These are phyloP conservation scores for Stenchaetothrips biformis DNA, from an alignment of 2,888 invertebrate genomes.

Conservation along the genomic window DNA sequence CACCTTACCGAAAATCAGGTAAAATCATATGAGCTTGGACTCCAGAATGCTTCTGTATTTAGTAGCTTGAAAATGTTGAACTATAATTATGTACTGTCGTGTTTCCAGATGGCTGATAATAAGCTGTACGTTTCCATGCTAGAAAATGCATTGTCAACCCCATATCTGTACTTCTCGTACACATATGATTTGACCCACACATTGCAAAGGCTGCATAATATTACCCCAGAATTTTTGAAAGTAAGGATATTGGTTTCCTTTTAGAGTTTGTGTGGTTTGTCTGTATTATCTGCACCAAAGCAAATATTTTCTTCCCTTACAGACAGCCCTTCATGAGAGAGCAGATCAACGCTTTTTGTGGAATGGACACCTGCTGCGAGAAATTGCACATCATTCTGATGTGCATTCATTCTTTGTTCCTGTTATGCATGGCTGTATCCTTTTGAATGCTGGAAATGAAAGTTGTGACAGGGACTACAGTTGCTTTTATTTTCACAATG, in stretches of 20 bases:
- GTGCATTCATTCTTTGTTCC: slow-evolving; percentile 79
- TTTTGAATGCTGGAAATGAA: slow-evolving; percentile 41
- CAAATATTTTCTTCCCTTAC: slow-evolving; percentile 39
- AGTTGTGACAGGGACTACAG: not conserved
- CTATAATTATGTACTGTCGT: no score
- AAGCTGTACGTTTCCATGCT: slow-evolving; percentile 79
- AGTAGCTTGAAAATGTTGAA: slow-evolving; percentile 18
- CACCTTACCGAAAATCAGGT: slow-evolving; percentile 80
- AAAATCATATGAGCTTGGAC: slow-evolving; percentile 31
- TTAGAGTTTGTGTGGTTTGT: not conserved
- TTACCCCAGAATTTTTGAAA: slow-evolving; percentile 74
- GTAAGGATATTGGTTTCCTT: slow-evolving; percentile 44
- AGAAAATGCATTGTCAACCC: slow-evolving; percentile 72
- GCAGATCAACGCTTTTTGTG: slow-evolving; percentile 89
- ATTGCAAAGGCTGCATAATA: slow-evolving; percentile 79
- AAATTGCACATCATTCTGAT: slow-evolving; percentile 66
- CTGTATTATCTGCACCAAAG: not conserved
- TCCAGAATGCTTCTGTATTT: not conserved
- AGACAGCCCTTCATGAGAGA: slow-evolving; percentile 69
- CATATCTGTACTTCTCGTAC: slow-evolving; percentile 89
- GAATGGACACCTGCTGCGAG: slow-evolving; percentile 78
- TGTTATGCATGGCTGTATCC: slow-evolving; percentile 85
- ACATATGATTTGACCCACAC: slow-evolving; percentile 90
- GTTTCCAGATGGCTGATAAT: slow-evolving; percentile 69
- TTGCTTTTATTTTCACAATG: slow-evolving; percentile 22